Evolutionary conservation across 2,113 vertebrate species (phyloP).

Genomic region (Leptosomus discolor): DNA sequence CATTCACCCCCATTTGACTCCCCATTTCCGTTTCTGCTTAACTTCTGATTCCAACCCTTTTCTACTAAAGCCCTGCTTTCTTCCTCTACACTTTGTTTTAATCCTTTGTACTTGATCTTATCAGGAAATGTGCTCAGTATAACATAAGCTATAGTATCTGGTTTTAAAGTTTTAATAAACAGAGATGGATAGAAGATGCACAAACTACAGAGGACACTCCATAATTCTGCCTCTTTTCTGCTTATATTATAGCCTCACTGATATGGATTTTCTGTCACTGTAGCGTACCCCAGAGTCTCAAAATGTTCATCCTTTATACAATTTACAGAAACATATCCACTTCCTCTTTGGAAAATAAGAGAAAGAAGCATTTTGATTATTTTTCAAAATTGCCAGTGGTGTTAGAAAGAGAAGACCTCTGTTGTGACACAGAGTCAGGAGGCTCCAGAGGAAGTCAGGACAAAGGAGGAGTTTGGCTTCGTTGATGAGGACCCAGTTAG

Average conservation of each 20-base stretch:
- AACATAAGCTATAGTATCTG: background rate
- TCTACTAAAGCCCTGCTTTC: background rate
- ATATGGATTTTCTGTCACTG: background rate
- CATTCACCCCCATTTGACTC: background rate
- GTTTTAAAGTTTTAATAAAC: background rate
- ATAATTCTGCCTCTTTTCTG: background rate
- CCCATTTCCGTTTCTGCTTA: background rate
- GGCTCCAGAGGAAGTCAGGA: too few relatives aligned
- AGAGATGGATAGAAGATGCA: background rate
- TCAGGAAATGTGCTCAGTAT: background rate
- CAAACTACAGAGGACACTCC: background rate
- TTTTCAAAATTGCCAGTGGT: background rate
- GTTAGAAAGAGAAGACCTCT: background rate
- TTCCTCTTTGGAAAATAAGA: background rate
- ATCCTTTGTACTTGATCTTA: background rate
- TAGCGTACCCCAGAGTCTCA: background rate
- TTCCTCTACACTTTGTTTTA: background rate
- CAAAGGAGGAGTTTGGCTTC: too few relatives aligned
- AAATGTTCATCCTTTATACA: background rate
- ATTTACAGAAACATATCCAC: background rate
- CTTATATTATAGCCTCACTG: background rate
- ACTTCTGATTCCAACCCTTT: accelerated
- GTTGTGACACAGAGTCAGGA: background rate
- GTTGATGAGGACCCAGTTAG: too few relatives aligned
- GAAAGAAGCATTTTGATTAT: background rate